Percentiles rank a stretch among this genome's conserved stretches.
Conservation (phyloP, 1,140 invertebrate genomes). For the Pinna nobilis region DNA sequence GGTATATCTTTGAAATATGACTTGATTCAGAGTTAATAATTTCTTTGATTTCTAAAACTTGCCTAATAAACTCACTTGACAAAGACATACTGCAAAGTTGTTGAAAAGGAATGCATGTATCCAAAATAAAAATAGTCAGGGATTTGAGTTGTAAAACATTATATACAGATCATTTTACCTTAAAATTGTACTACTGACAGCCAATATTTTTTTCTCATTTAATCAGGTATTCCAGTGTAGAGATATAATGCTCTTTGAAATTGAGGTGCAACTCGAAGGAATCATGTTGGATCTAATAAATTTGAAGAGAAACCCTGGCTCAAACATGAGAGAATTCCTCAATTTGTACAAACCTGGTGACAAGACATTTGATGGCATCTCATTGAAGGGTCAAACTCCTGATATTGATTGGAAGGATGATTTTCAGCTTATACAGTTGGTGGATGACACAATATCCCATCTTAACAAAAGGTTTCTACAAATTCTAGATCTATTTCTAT, state of each 20-base stretch:
- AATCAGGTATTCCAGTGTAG: background rate
- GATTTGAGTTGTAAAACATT: too few species aligned
- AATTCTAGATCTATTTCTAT: background rate
- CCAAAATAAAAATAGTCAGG: too few species aligned
- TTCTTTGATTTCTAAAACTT: too few species aligned
- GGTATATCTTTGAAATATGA: background rate
- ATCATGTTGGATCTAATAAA: background rate
- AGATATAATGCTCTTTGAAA: too few species aligned
- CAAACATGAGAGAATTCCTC: background rate
- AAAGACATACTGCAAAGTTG: too few species aligned
- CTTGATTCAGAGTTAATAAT: too few species aligned
- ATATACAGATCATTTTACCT: background rate
- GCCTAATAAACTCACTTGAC: too few species aligned
- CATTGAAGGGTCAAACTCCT: background rate
- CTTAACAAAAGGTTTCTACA: background rate
- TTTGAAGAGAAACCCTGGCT: background rate
- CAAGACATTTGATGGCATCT: background rate
- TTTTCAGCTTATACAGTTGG: background rate
- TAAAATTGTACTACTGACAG: background rate
- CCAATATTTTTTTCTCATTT: background rate
- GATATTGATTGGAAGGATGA: background rate
- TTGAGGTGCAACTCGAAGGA: background rate
- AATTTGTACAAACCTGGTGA: background rate
- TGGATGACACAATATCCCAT: background rate
- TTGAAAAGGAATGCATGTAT: too few species aligned